Evolutionary conservation across 2,797 vertebrate species (phyloP).

Genomic region (Micrastur ruficollis): DNA sequence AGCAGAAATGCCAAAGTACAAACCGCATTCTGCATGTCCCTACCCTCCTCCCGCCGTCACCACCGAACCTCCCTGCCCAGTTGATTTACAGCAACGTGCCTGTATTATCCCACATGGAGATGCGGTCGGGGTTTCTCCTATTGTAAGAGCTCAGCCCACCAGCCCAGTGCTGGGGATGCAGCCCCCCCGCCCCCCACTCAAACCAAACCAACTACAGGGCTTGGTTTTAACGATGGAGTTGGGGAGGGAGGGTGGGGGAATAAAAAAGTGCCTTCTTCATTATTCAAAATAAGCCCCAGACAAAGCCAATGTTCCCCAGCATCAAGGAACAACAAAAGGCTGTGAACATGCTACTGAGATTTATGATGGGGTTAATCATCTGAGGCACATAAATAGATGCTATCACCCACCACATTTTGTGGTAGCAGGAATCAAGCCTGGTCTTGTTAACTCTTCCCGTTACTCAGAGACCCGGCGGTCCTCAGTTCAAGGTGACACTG

Average conservation of each 20-base stretch:
- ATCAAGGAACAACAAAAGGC: neutral
- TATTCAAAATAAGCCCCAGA: neutral
- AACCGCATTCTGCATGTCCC: neutral
- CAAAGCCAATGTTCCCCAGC: neutral
- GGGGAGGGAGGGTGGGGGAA: fast-evolving
- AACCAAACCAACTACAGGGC: neutral
- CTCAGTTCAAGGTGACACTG: neutral
- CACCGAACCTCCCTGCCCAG: neutral
- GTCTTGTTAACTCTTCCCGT: neutral
- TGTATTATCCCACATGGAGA: neutral
- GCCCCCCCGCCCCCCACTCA: no score
- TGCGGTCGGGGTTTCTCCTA: neutral
- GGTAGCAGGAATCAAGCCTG: neutral
- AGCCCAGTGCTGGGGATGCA: neutral
- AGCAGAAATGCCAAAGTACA: neutral
- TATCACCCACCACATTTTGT: neutral
- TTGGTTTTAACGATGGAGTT: neutral
- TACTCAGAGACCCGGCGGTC: neutral
- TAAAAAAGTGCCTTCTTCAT: neutral
- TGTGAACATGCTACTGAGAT: neutral
- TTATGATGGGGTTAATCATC: neutral
- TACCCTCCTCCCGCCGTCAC: neutral
- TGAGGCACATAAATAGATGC: neutral
- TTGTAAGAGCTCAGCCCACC: neutral
- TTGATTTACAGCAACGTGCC: fast-evolving